Conservation (phyloP, 2,888 invertebrate species). For the Agonopterix subpropinquella region DNA sequence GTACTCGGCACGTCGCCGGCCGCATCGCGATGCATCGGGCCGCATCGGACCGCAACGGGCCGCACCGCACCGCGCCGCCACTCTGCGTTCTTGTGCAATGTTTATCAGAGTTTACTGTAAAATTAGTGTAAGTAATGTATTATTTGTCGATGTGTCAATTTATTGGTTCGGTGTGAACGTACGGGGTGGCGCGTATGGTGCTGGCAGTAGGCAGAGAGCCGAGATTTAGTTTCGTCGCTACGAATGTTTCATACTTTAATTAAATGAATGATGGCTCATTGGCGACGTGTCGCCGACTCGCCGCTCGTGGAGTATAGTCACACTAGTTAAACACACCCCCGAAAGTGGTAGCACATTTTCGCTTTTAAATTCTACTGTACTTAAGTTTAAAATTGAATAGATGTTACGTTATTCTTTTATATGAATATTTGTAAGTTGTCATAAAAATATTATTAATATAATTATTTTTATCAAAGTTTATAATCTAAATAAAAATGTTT, state of each 20-base stretch:
- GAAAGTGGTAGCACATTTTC: slow-evolving; percentile 72
- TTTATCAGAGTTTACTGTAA: slow-evolving; percentile 35
- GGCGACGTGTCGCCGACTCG: slow-evolving; percentile 14
- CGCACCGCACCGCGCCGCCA: slow-evolving; percentile 17
- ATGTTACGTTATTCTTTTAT: slow-evolving; percentile 76
- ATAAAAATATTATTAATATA: slow-evolving; percentile 76
- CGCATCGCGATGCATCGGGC: too few relatives aligned
- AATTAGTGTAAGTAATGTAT: slow-evolving; percentile 19
- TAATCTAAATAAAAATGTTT: slow-evolving; percentile 77
- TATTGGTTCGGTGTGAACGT: slow-evolving; percentile 7
- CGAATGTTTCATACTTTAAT: too few relatives aligned
- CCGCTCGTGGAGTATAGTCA: slow-evolving; percentile 51
- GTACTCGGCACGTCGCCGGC: slow-evolving; percentile 30
- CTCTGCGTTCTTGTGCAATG: slow-evolving; percentile 49
- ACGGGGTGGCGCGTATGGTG: neutral
- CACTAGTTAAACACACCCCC: slow-evolving; percentile 68
- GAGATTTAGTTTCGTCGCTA: too few relatives aligned
- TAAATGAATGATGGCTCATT: neutral
- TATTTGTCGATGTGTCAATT: slow-evolving; percentile 10
- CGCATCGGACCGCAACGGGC: slow-evolving; percentile 11
- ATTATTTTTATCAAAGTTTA: slow-evolving; percentile 78
- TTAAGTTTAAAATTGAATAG: slow-evolving; percentile 69
- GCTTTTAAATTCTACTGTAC: slow-evolving; percentile 64
- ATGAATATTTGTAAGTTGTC: slow-evolving; percentile 75
- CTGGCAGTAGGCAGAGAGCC: neutral